Base-by-base conservation (phyloP, 1,140 invertebrate species). In the Ooceraea biroi region DNA sequence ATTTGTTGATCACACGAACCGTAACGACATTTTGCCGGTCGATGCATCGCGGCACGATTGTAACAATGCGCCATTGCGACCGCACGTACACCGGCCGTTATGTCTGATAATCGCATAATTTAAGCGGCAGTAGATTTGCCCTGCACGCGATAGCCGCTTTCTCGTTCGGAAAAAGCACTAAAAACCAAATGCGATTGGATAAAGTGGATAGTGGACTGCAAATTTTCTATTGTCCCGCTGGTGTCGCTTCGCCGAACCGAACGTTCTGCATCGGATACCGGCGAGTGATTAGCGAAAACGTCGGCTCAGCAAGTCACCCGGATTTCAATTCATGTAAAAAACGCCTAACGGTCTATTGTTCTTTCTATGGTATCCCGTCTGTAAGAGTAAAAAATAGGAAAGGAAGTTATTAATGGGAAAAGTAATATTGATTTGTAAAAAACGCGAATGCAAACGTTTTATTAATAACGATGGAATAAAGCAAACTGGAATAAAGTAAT, bases 31-130 rank as follows among this genome's bases (percentile, higher is more conserved):
- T 80, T 69, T 46, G 76, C 36, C 52, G 65, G n/a, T 46, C 76
- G 50, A 71, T 80, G 50, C 65, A 71, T 80, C 65, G 76, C 36
- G 36, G 76, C 65, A 14, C 69, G 57, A 82, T 74, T 74, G 71
- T 50, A 77, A 85, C 58, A 61, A 76, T 52, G 61, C 52, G 7
- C 36, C 14, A 0, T 3, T 14, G 22, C 19, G 30, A 17, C 46
- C 44, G 44, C 74, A 69, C 57, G 65, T 72, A 65, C 72, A 65
- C 85, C 84, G 71, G 57, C 48, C 65, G 80, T 73, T 84, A 86
- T 69, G 68, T 83, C 68, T 68, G 85, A 87, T 88, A 87, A 88
- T 88, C 86, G 85, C 82, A 84, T 88, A 88, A 88, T 88, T 88
- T 82, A 88, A 80, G 41, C 48, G 57, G 41, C 17, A 48, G 60